Conservation (phyloP, 1,140 invertebrate species). For the Achroia grisella region DNA sequence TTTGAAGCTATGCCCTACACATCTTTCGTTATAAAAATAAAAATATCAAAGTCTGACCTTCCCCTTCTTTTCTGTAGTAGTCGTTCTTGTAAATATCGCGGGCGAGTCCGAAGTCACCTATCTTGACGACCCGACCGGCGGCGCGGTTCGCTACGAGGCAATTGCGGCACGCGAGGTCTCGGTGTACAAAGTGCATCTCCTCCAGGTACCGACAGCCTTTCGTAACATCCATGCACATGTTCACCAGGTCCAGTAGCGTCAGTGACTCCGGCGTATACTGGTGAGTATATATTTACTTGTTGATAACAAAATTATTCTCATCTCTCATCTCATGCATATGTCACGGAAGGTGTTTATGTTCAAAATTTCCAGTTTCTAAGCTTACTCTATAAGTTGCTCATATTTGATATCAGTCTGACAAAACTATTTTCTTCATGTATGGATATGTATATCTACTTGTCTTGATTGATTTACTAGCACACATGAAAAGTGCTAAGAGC, state of each 20-base stretch:
- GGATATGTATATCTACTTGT: too few species aligned
- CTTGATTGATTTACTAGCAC: too few species aligned
- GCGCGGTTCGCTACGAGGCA: slow-evolving; percentile 88
- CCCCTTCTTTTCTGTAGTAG: slow-evolving; percentile 94
- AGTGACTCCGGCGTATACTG: slow-evolving; percentile 76
- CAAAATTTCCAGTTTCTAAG: too few species aligned
- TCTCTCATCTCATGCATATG: too few species aligned
- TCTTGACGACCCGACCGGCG: slow-evolving; percentile 89
- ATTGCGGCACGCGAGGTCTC: slow-evolving; percentile 95
- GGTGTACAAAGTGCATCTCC: slow-evolving; percentile 96
- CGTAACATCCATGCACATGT: slow-evolving; percentile 96
- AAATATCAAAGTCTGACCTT: slow-evolving; percentile 73
- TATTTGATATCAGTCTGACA: too few species aligned
- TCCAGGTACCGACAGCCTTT: slow-evolving; percentile 94
- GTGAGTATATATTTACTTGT: slow-evolving; percentile 4
- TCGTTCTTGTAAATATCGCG: slow-evolving; percentile 97
- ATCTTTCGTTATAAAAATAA: too few species aligned
- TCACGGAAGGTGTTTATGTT: not conserved
- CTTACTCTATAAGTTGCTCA: too few species aligned
- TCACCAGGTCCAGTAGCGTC: slow-evolving; percentile 86
- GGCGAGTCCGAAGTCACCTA: slow-evolving; percentile 96
- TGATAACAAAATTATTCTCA: too few species aligned
- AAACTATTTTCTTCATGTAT: too few species aligned
- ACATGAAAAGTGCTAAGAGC: too few species aligned
- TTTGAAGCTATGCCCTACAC: too few species aligned